Percentiles rank a stretch among this genome's conserved stretches.
Conservation (phyloP, 2,113 vertebrate species). For the Campylomormyrus tamandua region DNA sequence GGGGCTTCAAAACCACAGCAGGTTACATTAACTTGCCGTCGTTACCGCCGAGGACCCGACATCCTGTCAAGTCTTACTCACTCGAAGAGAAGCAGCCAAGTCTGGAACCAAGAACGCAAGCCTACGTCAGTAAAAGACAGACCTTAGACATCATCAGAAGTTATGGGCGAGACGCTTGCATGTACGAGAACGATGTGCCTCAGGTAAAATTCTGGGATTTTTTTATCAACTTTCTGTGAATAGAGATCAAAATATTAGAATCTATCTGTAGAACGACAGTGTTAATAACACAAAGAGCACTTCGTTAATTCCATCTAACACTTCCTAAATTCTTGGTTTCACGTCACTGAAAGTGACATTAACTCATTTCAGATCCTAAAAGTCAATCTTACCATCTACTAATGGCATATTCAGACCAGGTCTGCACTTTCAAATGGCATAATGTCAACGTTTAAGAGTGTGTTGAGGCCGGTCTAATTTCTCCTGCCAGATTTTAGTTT, state of each 20-base stretch:
- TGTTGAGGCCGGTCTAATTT: background rate
- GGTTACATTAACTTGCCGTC: slow-evolving; percentile 40
- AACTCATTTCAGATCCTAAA: background rate
- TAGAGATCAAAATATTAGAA: background rate
- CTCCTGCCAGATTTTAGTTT: background rate
- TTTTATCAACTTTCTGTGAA: background rate
- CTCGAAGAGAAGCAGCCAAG: slow-evolving; percentile 23
- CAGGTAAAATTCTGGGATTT: slow-evolving; percentile 15
- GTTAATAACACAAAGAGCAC: background rate
- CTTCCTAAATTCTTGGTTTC: background rate
- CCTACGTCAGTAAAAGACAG: background rate
- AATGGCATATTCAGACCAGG: background rate
- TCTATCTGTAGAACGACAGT: background rate
- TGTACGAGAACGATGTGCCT: background rate
- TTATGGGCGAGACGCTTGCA: background rate
- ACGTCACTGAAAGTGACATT: background rate
- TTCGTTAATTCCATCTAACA: too few species aligned
- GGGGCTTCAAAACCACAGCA: slow-evolving; percentile 63
- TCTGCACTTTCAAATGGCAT: background rate
- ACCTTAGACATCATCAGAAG: slow-evolving; percentile 4
- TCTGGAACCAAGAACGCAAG: slow-evolving; percentile 14
- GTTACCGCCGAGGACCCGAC: slow-evolving; percentile 48
- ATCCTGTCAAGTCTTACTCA: slow-evolving; percentile 56
- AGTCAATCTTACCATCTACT: background rate
- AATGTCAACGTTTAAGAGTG: background rate